phyloP scores from a whole-genome alignment of 2,797 vertebrate genomes.

The Staurois parvus region DNA sequence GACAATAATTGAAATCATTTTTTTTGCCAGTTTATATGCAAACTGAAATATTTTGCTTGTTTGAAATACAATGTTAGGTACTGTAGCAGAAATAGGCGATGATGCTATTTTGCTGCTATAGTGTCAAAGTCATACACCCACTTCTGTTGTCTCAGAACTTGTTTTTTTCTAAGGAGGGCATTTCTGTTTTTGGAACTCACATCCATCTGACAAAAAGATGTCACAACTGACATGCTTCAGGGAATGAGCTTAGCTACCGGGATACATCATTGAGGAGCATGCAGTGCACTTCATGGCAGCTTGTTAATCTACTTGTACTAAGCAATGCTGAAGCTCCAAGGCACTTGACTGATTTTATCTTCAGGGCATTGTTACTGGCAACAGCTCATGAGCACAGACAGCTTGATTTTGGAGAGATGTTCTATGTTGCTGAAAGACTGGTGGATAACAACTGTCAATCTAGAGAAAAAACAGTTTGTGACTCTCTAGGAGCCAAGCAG shows the following conservation, averaged over 20 bases:
- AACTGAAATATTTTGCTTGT: background rate
- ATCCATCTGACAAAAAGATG: conserved; percentile 31
- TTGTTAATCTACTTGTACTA: conserved; percentile 41
- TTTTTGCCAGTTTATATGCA: background rate
- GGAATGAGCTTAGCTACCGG: conserved; percentile 40
- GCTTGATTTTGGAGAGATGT: conserved; percentile 18
- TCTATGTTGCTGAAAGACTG: background rate
- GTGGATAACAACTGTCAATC: background rate
- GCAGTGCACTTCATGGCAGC: conserved; percentile 17
- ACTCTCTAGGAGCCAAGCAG: background rate
- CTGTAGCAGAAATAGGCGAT: background rate
- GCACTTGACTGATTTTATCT: conserved; percentile 22
- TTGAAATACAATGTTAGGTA: background rate
- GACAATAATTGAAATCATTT: background rate
- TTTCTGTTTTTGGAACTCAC: conserved; percentile 11
- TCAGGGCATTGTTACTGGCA: conserved; percentile 44
- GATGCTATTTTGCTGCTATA: background rate
- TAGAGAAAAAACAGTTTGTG: background rate
- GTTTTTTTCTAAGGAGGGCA: background rate
- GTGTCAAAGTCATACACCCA: background rate
- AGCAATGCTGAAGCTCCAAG: conserved; percentile 11
- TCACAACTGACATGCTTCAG: conserved; percentile 43
- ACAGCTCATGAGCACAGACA: conserved; percentile 20
- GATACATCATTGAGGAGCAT: conserved; percentile 36
- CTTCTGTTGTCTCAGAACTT: conserved; percentile 1